Conservation (phyloP, 2,113 vertebrate genomes). For the Bagarius yarrelli region DNA sequence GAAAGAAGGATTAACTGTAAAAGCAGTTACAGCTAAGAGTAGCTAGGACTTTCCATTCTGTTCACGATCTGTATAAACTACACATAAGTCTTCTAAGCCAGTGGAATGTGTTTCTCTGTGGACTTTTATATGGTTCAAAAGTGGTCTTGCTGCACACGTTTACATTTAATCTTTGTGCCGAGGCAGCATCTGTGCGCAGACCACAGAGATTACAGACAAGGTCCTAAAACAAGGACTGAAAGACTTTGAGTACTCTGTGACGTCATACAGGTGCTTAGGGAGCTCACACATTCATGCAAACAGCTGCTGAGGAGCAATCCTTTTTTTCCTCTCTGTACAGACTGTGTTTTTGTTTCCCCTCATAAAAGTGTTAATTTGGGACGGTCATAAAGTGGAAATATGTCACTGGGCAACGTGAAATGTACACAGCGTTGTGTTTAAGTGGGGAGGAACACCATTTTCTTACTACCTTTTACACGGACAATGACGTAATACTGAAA, state of each 20-base stretch:
- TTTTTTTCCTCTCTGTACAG: not conserved
- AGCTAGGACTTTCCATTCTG: not conserved
- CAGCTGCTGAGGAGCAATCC: not conserved
- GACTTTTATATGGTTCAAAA: slow-evolving; percentile 47
- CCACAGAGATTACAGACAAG: slow-evolving; percentile 9
- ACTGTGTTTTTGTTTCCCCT: slow-evolving; percentile 7
- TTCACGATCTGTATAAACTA: not conserved
- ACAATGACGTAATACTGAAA: not conserved
- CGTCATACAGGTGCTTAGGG: slow-evolving; percentile 8
- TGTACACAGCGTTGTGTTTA: not conserved
- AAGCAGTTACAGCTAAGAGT: not conserved
- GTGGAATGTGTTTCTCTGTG: slow-evolving; percentile 33
- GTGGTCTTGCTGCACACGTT: not conserved
- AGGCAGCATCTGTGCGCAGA: slow-evolving; percentile 19
- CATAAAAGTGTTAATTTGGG: slow-evolving; percentile 14
- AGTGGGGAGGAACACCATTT: not conserved
- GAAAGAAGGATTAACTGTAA: slow-evolving; percentile 1
- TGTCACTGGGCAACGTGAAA: not conserved
- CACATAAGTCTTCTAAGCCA: slow-evolving; percentile 4
- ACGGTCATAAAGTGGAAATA: slow-evolving; percentile 15
- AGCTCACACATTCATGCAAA: slow-evolving; percentile 8
- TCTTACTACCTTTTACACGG: not conserved
- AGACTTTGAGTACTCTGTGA: not conserved
- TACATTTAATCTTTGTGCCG: slow-evolving; percentile 9
- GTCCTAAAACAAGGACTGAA: not conserved